phyloP scores from a whole-genome alignment of 2,113 vertebrate species.

The Nothoprocta pentlandii region DNA sequence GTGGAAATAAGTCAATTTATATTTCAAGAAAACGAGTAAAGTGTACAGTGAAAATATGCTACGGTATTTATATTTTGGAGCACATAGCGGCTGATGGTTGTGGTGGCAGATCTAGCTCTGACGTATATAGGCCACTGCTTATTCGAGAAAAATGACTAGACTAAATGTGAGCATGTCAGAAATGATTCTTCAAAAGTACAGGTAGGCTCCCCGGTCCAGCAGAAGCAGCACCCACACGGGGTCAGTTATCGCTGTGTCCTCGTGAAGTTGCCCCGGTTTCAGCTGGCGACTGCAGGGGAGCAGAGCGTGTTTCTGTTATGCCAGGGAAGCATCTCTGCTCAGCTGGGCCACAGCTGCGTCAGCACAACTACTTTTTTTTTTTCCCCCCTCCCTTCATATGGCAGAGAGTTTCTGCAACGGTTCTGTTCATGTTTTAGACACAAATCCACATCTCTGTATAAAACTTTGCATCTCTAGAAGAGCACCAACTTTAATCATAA shows the following conservation, averaged over 20 bases:
- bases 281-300: neutral
- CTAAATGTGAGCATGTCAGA: neutral
- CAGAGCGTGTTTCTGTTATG: neutral
- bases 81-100: neutral
- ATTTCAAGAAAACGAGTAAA: neutral
- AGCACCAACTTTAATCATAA: neutral
- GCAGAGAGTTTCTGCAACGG: neutral
- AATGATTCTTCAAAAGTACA: neutral
- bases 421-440: neutral
- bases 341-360: neutral
- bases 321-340: neutral
- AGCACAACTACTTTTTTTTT: neutral
- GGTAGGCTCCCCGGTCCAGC: neutral
- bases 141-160: neutral
- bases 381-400: neutral
- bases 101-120: neutral
- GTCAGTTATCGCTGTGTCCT: no score
- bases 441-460: neutral
- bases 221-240: neutral
- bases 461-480: neutral
- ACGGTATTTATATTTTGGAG: neutral
- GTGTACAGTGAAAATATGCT: neutral
- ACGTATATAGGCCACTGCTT: neutral
- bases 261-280: neutral
- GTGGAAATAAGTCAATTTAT: neutral